phyloP scores from a whole-genome alignment of 2,888 invertebrate species.

The Spodoptera littoralis region DNA sequence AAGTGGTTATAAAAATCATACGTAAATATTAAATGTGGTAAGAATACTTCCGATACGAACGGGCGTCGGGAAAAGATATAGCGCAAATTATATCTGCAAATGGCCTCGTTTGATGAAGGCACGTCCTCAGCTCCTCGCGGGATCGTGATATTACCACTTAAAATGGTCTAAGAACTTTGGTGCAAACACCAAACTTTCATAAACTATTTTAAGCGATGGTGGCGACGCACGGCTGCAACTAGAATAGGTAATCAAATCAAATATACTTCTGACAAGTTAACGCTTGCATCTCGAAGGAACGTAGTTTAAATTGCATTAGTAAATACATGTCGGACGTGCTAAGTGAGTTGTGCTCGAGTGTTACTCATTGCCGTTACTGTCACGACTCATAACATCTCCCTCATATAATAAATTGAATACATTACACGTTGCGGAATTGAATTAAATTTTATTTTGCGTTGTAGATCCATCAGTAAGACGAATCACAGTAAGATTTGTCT shows the following conservation, averaged over 20 bases:
- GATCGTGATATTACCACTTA: slow-evolving; percentile 41
- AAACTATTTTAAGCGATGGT: too few species aligned
- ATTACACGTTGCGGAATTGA: too few species aligned
- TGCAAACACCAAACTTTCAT: slow-evolving; percentile 24
- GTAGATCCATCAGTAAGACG: too few species aligned
- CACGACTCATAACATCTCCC: too few species aligned
- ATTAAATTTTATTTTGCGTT: too few species aligned
- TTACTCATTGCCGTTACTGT: too few species aligned
- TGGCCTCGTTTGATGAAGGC: slow-evolving; percentile 30
- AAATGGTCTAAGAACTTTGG: slow-evolving; percentile 54
- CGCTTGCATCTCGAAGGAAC: slow-evolving; percentile 16
- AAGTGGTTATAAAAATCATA: not conserved
- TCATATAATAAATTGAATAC: too few species aligned
- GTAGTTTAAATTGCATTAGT: slow-evolving; percentile 30
- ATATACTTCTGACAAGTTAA: slow-evolving; percentile 17
- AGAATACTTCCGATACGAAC: not conserved
- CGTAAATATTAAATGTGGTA: slow-evolving; percentile 1
- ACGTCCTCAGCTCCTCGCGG: slow-evolving; percentile 41
- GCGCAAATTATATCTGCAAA: slow-evolving; percentile 16
- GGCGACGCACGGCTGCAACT: slow-evolving; percentile 15
- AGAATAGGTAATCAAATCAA: slow-evolving; percentile 47
- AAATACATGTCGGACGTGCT: slow-evolving; percentile 7
- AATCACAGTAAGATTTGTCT: too few species aligned
- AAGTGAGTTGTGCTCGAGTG: not conserved
- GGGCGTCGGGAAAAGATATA: slow-evolving; percentile 8